Evolutionary conservation across 30 jellyfish, hydroid and myxozoan genomes (phyloP), one percentile per base, ranked within the genome.

Genomic region (Aurelia sp.): DNA sequence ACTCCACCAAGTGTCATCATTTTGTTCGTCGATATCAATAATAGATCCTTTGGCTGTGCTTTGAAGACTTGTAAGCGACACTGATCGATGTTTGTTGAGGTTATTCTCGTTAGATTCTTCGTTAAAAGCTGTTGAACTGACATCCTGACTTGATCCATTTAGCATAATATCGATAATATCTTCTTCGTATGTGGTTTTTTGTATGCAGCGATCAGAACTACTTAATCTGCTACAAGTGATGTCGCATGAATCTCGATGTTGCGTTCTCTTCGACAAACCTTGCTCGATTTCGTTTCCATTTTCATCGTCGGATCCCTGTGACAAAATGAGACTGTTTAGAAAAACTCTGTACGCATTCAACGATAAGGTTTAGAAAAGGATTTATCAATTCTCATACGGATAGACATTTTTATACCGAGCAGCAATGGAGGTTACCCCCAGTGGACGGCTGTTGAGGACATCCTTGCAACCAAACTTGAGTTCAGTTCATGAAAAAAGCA

Each of bases 31-130:
- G 48, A 84, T 72, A 16, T 84, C 93, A 6, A 23, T 40, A 16
- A 84, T 84, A 3, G 93, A 84, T 11, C 75, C 82, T 53, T 71
- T 72, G 17, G 93, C 93, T 57, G 79, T 44, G 18, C 93, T 84
- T 48, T 84, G 93, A 4, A 84, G 68, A 48, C 93, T 84, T 58
- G 93, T 84, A 48, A 84, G 73, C 13, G 93, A 84, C 16, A 84
- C 93, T 4, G 93, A 84, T 22, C 84, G 78, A 58, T 84, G 86
- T 33, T 73, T 84, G 75, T 73, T 84, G 40, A 84, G 65, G 13
- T 63, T 48, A 48, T 65, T 84, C 23, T 84, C 93, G 13, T 76
- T 74, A 30, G 77, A 47, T 57, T 71, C 84, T 17, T 84, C 93
- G 62, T 53, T 44, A 73, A 84, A 84, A 19, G 86, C 30, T 3